Evolutionary conservation across 2,797 vertebrate species (phyloP).

Genomic region (Crypturellus tataupa): DNA sequence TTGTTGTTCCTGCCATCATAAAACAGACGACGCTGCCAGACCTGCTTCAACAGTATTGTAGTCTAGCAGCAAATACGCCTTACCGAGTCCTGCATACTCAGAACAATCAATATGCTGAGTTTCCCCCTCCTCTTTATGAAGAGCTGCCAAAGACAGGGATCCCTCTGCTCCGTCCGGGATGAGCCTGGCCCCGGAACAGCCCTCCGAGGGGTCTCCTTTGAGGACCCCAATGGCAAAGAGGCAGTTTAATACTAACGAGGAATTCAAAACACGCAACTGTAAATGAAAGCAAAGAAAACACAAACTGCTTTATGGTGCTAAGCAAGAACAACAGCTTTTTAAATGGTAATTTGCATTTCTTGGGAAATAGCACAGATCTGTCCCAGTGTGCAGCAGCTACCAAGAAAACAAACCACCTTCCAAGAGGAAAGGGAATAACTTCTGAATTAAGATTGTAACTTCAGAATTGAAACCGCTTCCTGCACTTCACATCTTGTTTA

Average conservation of each 20-base stretch:
- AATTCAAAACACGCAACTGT: neutral
- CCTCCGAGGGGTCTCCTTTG: neutral
- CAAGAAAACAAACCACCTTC: conserved; percentile 12
- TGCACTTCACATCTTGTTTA: neutral
- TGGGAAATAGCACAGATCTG: neutral
- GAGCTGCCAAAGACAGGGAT: neutral
- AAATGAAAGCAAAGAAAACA: neutral
- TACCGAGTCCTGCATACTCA: neutral
- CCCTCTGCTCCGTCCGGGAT: fast-evolving
- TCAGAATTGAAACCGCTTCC: neutral
- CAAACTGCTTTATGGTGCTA: neutral
- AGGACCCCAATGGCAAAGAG: neutral
- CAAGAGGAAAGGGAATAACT: neutral
- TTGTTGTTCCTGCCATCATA: neutral
- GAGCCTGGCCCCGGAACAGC: neutral
- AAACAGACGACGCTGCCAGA: conserved; percentile 12
- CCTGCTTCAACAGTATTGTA: neutral
- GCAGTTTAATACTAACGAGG: conserved; percentile 17
- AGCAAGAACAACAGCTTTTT: conserved; percentile 5
- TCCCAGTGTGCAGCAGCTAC: neutral
- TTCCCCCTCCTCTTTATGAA: neutral
- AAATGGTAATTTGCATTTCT: neutral
- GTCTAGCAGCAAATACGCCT: neutral
- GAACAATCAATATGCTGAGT: neutral
- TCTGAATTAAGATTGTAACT: neutral